Conservation (phyloP, 2,888 invertebrate genomes). For the Subacronicta megacephala region DNA sequence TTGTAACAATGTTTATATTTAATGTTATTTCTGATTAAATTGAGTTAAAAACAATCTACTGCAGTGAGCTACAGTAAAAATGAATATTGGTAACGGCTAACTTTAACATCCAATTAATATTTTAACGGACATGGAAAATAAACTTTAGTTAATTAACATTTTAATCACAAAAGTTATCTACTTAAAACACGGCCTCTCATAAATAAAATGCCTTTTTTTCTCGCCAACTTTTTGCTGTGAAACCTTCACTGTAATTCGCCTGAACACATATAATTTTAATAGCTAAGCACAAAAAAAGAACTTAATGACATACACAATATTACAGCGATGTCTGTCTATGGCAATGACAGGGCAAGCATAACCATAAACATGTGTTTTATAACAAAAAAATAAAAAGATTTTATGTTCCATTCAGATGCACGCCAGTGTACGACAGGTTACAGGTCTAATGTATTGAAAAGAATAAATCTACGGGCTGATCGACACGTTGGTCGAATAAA, state of each 20-base stretch:
- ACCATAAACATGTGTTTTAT: conserved; percentile 24
- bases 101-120: neutral
- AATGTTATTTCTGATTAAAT: too few relatives aligned
- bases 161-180: conserved; percentile 21
- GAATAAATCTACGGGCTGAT: conserved; percentile 26
- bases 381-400: conserved; percentile 24
- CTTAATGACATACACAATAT: conserved; percentile 15
- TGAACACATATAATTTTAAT: conserved; percentile 5
- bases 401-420: conserved; percentile 14
- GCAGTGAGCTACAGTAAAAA: neutral
- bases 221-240: conserved; percentile 6
- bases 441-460: conserved; percentile 13
- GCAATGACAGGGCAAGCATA: conserved; percentile 3
- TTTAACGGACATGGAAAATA: neutral
- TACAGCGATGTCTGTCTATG: neutral
- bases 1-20: too few relatives aligned
- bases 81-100: neutral
- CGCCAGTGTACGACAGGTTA: conserved; percentile 9
- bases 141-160: conserved; percentile 20
- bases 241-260: neutral
- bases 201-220: conserved; percentile 13
- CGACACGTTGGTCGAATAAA: conserved; percentile 43
- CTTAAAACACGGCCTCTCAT: neutral
- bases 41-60: too few relatives aligned
- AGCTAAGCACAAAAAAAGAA: conserved; percentile 12